These are phyloP conservation scores for Brachionus paranguensis DNA, from an alignment of 1,140 invertebrate genomes.

Conservation along the genomic window DNA sequence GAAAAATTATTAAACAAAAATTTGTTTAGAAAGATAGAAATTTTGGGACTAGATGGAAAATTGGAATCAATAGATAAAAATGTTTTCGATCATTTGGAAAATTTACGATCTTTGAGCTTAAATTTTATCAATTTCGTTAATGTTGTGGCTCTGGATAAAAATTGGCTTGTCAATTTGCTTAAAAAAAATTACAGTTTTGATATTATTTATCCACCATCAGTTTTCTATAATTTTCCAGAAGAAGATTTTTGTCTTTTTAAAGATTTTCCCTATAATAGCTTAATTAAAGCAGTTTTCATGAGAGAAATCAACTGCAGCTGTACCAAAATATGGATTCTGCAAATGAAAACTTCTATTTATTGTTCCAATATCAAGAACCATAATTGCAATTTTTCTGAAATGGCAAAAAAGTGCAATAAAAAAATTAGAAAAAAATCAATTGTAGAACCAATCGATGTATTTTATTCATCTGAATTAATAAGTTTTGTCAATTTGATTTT, in stretches of 20 bases:
- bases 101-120: too few relatives aligned
- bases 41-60: too few relatives aligned
- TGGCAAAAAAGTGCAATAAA: not conserved
- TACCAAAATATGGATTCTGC: not conserved
- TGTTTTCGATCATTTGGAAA: too few relatives aligned
- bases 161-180: not conserved
- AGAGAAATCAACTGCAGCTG: not conserved
- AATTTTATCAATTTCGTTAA: too few relatives aligned
- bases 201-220: not conserved
- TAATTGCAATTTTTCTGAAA: not conserved
- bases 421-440: not conserved
- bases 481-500: not conserved
- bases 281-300: not conserved
- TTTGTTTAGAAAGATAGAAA: too few relatives aligned
- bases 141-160: not conserved
- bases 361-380: not conserved
- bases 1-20: too few relatives aligned
- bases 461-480: not conserved
- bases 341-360: not conserved
- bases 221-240: not conserved
- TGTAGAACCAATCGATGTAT: not conserved
- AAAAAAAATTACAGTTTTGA: not conserved
- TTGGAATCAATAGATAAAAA: too few relatives aligned
- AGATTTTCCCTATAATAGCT: not conserved
- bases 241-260: not conserved